These are phyloP conservation scores for Arnoldichthys spilopterus DNA, from an alignment of 2,797 vertebrate species.

Conservation along the genomic window DNA sequence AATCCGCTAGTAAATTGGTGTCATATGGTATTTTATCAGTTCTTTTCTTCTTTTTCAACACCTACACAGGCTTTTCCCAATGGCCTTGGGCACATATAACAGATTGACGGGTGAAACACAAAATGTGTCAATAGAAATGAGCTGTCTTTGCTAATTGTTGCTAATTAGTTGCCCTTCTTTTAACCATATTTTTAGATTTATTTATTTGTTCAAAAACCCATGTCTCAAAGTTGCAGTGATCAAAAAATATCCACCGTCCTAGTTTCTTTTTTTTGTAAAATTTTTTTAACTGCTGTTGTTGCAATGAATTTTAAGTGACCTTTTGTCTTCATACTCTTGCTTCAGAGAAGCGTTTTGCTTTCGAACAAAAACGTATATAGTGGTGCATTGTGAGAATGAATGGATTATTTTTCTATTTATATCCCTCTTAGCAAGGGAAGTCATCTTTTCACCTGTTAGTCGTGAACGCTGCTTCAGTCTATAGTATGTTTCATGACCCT, in stretches of 20 bases:
- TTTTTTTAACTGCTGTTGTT: slow-evolving; percentile 43
- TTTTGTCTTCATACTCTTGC: slow-evolving; percentile 72
- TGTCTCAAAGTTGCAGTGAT: slow-evolving; percentile 25
- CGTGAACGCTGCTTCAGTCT: slow-evolving; percentile 39
- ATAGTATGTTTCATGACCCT: slow-evolving; percentile 38
- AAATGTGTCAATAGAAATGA: neutral
- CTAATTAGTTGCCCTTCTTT: neutral
- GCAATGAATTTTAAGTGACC: slow-evolving; percentile 74
- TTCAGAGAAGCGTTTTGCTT: slow-evolving; percentile 69
- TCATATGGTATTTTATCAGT: neutral
- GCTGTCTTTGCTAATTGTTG: slow-evolving; percentile 11
- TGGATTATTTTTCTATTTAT: slow-evolving; percentile 74
- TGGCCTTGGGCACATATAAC: neutral
- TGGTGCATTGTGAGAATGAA: slow-evolving; percentile 57
- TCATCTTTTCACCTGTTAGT: slow-evolving; percentile 41
- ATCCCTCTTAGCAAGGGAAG: slow-evolving; percentile 55
- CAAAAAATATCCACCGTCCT: neutral
- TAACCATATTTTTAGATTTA: neutral
- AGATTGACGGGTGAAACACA: neutral
- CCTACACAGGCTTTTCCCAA: too few relatives aligned
- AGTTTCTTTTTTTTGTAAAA: neutral
- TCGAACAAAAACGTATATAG: slow-evolving; percentile 51
- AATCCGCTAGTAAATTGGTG: neutral
- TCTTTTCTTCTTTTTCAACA: neutral
- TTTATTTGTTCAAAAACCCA: slow-evolving; percentile 39